A percentile compares a stretch with the other conserved stretches of the same genome.
Conservation (phyloP, 1,140 invertebrate species). For the Oncopodura yosiiana region DNA sequence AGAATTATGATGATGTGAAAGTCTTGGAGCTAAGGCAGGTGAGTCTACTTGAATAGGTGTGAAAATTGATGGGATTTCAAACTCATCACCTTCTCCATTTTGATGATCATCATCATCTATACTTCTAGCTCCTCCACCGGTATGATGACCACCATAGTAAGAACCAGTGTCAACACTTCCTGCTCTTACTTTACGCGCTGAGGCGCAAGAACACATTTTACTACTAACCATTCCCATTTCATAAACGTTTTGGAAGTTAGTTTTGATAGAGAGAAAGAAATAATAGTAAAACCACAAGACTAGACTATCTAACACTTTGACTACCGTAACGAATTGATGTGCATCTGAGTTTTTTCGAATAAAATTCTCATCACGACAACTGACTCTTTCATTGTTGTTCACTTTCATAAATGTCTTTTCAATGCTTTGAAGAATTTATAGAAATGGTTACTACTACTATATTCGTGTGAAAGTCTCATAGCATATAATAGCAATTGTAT, state of each 20-base stretch:
- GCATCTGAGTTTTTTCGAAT: not conserved
- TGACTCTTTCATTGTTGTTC: too few species aligned
- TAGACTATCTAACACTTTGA: not conserved
- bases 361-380: too few species aligned
- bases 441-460: too few species aligned
- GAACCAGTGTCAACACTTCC: constrained; percentile 18
- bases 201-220: constrained; percentile 12
- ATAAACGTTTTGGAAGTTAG: not conserved
- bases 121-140: not conserved
- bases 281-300: not conserved
- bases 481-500: too few species aligned
- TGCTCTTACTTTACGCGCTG: constrained; percentile 12
- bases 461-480: too few species aligned
- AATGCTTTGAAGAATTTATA: too few species aligned
- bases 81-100: constrained; percentile 8
- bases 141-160: not conserved
- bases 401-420: too few species aligned
- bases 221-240: constrained; percentile 7
- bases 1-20: not conserved
- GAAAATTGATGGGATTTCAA: constrained; percentile 28
- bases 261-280: too few species aligned
- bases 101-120: not conserved
- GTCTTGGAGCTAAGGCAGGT: constrained; percentile 12
- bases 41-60: constrained; percentile 29
- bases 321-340: not conserved